These are phyloP conservation scores for Mylabris phalerata DNA, from an alignment of 1,140 invertebrate genomes.

Conservation along the genomic window DNA sequence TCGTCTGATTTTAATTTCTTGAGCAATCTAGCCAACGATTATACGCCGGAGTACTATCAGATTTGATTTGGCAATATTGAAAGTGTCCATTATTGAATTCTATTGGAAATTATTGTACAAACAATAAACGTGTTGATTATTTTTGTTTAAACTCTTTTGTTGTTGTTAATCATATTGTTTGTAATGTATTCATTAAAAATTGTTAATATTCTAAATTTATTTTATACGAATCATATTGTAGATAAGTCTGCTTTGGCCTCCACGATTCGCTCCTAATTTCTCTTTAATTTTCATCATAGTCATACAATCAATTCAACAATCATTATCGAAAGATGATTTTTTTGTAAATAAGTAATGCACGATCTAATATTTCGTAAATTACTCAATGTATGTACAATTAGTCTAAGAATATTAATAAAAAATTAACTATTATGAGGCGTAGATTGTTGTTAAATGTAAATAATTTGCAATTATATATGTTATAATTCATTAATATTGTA, in stretches of 20 bases:
- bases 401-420: constrained; percentile 7
- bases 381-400: constrained; percentile 33
- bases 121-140: constrained; percentile 5
- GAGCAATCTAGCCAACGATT: constrained; percentile 83
- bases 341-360: constrained; percentile 2
- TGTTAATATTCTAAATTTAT: no score
- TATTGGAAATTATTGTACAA: constrained; percentile 18
- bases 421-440: constrained; percentile 3
- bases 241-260: no score
- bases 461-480: constrained; percentile 30
- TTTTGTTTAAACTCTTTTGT: constrained; percentile 10
- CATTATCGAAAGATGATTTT: not conserved
- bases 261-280: no score
- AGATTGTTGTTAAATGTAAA: constrained; percentile 31
- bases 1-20: constrained; percentile 89
- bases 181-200: not conserved
- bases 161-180: constrained; percentile 5
- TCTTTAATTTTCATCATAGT: not conserved
- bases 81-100: constrained; percentile 23
- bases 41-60: constrained; percentile 86
- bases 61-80: constrained; percentile 51
- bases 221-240: no score
- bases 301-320: not conserved
- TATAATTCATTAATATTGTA: constrained; percentile 29
- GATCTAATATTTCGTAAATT: not conserved